These are phyloP conservation scores for Limnothrissa miodon DNA, from an alignment of 2,113 vertebrate species.

Conservation along the genomic window DNA sequence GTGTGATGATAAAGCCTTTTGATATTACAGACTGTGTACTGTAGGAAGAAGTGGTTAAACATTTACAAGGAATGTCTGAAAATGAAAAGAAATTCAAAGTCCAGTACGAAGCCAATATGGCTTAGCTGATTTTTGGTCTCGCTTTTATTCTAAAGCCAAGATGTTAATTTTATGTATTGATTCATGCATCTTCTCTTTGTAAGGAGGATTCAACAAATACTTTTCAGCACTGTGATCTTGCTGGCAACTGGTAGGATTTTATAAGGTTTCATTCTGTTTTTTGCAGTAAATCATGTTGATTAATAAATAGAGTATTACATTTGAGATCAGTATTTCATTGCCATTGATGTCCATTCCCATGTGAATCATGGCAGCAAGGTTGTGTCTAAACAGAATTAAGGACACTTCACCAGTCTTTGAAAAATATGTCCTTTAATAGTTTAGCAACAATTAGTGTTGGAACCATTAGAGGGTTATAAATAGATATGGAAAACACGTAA, in stretches of 20 bases:
- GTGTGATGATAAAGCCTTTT: neutral
- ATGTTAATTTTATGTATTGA: neutral
- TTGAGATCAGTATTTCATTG: neutral
- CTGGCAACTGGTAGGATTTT: neutral
- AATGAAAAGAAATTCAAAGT: neutral
- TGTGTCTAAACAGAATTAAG: neutral
- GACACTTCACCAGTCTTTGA: conserved; percentile 1
- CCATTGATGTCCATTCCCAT: neutral
- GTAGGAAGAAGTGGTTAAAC: neutral
- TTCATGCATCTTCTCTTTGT: neutral
- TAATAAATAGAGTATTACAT: conserved; percentile 22
- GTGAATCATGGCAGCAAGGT: neutral
- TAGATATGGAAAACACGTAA: neutral
- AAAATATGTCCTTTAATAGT: conserved; percentile 15
- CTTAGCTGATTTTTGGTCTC: neutral
- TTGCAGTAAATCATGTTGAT: conserved; percentile 20
- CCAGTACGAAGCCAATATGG: neutral
- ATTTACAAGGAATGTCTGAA: neutral
- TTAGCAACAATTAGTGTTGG: conserved; percentile 35
- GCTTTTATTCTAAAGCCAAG: conserved; percentile 13
- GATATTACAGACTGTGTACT: conserved; percentile 18
- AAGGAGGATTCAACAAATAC: conserved; percentile 8
- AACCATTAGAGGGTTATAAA: neutral
- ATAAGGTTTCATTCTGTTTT: neutral
- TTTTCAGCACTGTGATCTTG: neutral